Percentiles rank a stretch among this genome's conserved stretches.
These are phyloP conservation scores for Struthio camelus DNA, from an alignment of 2,113 vertebrate genomes.

Conservation along the genomic window DNA sequence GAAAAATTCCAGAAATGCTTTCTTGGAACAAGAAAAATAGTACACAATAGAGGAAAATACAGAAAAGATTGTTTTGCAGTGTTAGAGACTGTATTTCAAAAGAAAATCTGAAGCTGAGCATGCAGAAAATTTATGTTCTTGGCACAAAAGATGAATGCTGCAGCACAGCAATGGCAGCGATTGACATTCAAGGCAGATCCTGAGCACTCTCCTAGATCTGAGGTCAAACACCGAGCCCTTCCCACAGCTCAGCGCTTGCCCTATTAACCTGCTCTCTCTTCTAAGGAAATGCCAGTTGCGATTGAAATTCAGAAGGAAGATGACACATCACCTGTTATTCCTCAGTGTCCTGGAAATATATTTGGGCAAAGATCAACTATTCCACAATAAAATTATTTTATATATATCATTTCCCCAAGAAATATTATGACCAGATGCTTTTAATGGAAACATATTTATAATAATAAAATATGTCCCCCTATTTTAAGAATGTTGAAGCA, in stretches of 20 bases:
- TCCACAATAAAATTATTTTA: not conserved
- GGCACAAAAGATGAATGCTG: not conserved
- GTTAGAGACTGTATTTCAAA: not conserved
- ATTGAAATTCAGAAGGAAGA: not conserved
- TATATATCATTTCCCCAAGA: not conserved
- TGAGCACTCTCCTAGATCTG: not conserved
- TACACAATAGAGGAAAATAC: fast-evolving
- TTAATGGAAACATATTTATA: not conserved
- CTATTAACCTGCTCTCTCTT: not conserved
- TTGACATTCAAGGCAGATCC: not conserved
- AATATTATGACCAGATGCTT: not conserved
- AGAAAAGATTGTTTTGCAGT: fast-evolving
- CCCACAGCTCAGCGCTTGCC: not conserved
- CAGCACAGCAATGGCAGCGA: fast-evolving
- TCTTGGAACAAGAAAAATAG: not conserved
- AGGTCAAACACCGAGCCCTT: not conserved
- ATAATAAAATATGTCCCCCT: fast-evolving
- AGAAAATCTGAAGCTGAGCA: not conserved
- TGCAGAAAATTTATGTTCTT: not conserved
- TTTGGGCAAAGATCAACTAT: not conserved
- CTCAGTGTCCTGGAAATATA: not conserved
- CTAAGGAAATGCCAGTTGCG: not conserved
- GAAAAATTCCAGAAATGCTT: not conserved
- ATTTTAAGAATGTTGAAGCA: fast-evolving
- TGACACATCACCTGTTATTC: not conserved